A percentile compares a stretch with the other conserved stretches of the same genome.
Evolutionary conservation across 2,113 vertebrate genomes (phyloP).

Genomic region (Pteropus alecto): DNA sequence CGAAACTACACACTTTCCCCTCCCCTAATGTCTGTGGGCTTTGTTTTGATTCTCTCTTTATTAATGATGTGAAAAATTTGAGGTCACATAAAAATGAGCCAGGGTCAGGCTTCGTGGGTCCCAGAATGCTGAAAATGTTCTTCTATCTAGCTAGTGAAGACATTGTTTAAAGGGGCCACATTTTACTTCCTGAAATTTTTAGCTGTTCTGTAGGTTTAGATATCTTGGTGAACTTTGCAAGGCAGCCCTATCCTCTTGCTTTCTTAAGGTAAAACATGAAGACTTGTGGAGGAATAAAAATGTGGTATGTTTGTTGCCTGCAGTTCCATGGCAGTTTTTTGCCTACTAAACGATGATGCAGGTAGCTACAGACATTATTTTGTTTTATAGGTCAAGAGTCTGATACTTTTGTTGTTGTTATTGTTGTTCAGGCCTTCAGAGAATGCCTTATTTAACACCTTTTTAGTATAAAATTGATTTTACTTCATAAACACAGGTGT

Average conservation of each 20-base stretch:
- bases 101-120: conserved; percentile 63
- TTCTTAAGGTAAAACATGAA: background rate
- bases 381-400: conserved; percentile 47
- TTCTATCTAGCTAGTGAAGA: conserved; percentile 29
- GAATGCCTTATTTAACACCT: conserved; percentile 67
- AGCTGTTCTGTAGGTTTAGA: conserved; percentile 55
- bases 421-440: conserved; percentile 60
- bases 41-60: conserved; percentile 82
- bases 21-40: conserved; percentile 60
- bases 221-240: conserved; percentile 33
- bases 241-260: background rate
- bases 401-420: background rate
- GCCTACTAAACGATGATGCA: background rate
- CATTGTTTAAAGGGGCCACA: conserved; percentile 42
- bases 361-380: conserved; percentile 38
- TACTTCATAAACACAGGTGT: conserved; percentile 73
- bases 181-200: conserved; percentile 44
- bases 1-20: conserved; percentile 71
- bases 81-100: conserved; percentile 77
- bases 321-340: background rate
- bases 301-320: background rate
- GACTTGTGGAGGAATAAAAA: background rate
- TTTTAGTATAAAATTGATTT: conserved; percentile 74
- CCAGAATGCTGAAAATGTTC: conserved; percentile 68
- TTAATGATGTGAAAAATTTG: conserved; percentile 79